Evolutionary conservation across 2,888 invertebrate genomes (phyloP).

Genomic region (Drosophila prostipennis): DNA sequence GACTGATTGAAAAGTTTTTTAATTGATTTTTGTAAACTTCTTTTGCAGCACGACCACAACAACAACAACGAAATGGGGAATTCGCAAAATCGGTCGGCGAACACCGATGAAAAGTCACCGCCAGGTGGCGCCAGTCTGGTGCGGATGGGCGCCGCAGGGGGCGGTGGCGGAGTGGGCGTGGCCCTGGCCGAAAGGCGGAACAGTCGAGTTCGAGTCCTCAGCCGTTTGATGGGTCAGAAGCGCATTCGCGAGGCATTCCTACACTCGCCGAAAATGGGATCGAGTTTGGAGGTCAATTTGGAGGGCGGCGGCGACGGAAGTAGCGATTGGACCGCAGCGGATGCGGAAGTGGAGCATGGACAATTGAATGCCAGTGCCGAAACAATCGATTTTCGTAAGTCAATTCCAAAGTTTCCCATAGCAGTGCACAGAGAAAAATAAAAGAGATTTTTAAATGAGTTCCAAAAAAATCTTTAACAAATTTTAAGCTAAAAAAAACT

Average conservation of each 20-base stretch:
- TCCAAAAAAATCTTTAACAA: neutral
- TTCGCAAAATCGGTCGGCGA: constrained; percentile 57
- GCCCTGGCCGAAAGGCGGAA: constrained; percentile 58
- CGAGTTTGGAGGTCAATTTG: constrained; percentile 12
- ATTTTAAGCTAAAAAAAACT: no score
- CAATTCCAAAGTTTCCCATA: constrained; percentile 53
- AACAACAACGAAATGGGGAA: constrained; percentile 69
- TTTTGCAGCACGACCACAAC: constrained; percentile 38
- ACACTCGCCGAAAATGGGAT: constrained; percentile 33
- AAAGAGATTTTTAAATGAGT: no score
- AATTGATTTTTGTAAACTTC: constrained; percentile 80
- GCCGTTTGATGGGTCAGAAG: constrained; percentile 80
- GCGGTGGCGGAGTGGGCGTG: constrained; percentile 16
- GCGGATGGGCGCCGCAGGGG: constrained; percentile 17
- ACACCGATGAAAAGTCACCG: constrained; percentile 62
- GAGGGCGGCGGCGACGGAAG: constrained; percentile 18
- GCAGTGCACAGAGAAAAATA: constrained; percentile 5
- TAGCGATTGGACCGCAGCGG: constrained; percentile 29
- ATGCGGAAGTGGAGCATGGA: constrained; percentile 55
- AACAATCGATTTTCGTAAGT: constrained; percentile 83
- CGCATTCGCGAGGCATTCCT: constrained; percentile 69
- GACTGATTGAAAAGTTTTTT: constrained; percentile 81
- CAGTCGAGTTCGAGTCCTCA: constrained; percentile 80
- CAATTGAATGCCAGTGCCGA: constrained; percentile 75
- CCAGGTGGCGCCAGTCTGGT: constrained; percentile 26